Evolutionary conservation across 64 coral and sea anemone species (phyloP).

Genomic region (Cladopsammia gracilis): DNA sequence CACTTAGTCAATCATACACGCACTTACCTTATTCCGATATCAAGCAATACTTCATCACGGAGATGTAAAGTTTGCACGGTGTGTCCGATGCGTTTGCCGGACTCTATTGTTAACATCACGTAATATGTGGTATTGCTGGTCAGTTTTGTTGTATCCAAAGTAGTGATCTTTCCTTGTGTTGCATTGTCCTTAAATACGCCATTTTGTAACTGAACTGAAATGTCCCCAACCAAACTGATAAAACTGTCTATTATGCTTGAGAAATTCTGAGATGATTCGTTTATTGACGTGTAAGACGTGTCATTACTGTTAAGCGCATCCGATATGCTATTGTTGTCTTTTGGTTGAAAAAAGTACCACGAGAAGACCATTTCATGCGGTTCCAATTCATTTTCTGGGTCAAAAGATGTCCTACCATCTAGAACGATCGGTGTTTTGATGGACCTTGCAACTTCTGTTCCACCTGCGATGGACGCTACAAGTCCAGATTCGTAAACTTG

Average conservation of each 20-base stretch:
- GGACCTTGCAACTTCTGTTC: neutral
- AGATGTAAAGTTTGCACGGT: neutral
- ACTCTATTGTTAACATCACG: neutral
- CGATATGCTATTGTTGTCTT: neutral
- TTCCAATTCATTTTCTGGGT: neutral
- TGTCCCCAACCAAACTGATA: neutral
- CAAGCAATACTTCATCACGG: neutral
- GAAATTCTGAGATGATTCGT: neutral
- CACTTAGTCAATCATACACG: no score
- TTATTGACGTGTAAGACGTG: neutral
- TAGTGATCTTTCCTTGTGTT: neutral
- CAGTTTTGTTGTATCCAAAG: neutral
- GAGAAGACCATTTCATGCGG: neutral
- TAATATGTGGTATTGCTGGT: neutral
- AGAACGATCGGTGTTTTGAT: neutral
- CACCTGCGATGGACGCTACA: neutral
- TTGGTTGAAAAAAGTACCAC: neutral
- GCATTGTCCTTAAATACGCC: neutral
- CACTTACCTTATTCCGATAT: slow-evolving; percentile 1
- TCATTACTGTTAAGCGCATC: neutral
- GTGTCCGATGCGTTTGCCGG: neutral
- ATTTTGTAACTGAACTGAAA: neutral
- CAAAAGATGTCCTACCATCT: neutral
- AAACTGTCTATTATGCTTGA: neutral
- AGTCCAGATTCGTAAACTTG: neutral